Base-by-base conservation (phyloP, 2,797 vertebrate genomes). In the Aldrovandia affinis region DNA sequence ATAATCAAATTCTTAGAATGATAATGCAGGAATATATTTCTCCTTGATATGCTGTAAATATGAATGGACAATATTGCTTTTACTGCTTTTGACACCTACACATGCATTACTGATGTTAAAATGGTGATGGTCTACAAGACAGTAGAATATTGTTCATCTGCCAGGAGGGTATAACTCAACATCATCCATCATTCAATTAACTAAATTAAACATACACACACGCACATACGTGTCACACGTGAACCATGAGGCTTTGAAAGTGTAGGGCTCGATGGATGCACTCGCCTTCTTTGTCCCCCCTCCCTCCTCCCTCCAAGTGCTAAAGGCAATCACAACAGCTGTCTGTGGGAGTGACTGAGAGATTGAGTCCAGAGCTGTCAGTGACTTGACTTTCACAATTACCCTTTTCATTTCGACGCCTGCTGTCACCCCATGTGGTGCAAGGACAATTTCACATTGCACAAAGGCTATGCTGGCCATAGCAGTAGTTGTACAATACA, bases 321-420 rank as follows among this genome's bases (percentile, higher is more conserved):
- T 61, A 57, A 59, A 77, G 33, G 79, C 33, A 81, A 81, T 81
- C 54, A 61, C 79, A 81, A 42, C 52, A 81, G 54, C 79, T 81
- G 79, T 81, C 79, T 61, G 33, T 52, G 52, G 55, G 54, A 81
- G 78, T 59, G 33, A 61, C 20, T 61, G 70, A 78, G 54, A 52
- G 75, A 78, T 47, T 22, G 75, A 78, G 75, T 78, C 75, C 10
- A n/a, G 42, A 78, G 36, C 79, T 81, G 54, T 61, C 54, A 59
- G 55, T 61, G 55, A 55, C 79, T 39, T 42, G 79, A 61, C 79
- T 61, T 65, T 22, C 52, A 80, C 28, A 39, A 81, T 81, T 33
- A 61, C 18, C 18, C 10, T 42, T 42, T 54, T 59, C 52, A 20
- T 22, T 22, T 81, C 79, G 22, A 22, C 33, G n/a, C 73, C 20